Percentiles rank a stretch among this genome's conserved stretches.
phyloP scores from a whole-genome alignment of 1,140 invertebrate genomes.

The Musca vetustissima region DNA sequence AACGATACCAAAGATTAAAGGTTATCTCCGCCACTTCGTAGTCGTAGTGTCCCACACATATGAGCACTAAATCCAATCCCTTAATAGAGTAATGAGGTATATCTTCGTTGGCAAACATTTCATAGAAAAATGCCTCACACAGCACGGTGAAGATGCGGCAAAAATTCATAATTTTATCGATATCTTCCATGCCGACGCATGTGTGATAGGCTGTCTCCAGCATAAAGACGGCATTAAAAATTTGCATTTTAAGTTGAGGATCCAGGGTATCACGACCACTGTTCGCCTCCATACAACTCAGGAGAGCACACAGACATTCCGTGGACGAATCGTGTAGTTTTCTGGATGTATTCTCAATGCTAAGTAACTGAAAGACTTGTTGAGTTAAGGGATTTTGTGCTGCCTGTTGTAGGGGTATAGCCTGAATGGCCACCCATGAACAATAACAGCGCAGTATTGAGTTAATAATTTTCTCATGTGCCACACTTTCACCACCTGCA shows the following conservation, averaged over 20 bases:
- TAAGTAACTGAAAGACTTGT: constrained; percentile 70
- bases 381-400: constrained; percentile 69
- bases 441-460: constrained; percentile 77
- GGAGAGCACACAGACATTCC: constrained; percentile 86
- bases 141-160: constrained; percentile 94
- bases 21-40: constrained; percentile 98
- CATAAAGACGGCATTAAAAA: constrained; percentile 79
- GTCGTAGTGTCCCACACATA: constrained; percentile 95
- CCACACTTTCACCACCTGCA: constrained; percentile 46
- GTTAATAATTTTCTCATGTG: constrained; percentile 58
- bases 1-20: constrained; percentile 94
- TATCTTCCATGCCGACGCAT: constrained; percentile 90
- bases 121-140: constrained; percentile 85
- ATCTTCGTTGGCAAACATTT: constrained; percentile 68
- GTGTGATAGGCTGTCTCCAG: constrained; percentile 87
- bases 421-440: constrained; percentile 75
- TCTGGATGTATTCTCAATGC: constrained; percentile 65
- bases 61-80: constrained; percentile 84
- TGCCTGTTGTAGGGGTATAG: constrained; percentile 67
- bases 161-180: constrained; percentile 88
- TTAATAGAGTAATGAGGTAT: constrained; percentile 79
- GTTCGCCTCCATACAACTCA: constrained; percentile 77
- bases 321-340: constrained; percentile 86
- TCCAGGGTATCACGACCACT: constrained; percentile 59
- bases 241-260: constrained; percentile 70